These are phyloP conservation scores for Orthosia incerta DNA, from an alignment of 2,888 invertebrate genomes.

Conservation along the genomic window DNA sequence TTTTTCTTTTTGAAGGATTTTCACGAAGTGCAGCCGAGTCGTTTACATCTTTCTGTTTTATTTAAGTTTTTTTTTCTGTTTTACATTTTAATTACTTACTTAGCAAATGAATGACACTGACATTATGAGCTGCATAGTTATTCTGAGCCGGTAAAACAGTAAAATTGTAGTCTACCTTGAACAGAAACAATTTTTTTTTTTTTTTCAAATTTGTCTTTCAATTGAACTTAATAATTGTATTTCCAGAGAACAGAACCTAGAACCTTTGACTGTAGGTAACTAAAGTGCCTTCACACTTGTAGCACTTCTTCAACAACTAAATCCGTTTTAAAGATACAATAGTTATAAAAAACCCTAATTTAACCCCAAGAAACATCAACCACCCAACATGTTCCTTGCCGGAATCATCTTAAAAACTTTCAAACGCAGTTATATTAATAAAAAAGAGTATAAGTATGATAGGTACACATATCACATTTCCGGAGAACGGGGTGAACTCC, in stretches of 20 bases:
- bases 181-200: too few species aligned
- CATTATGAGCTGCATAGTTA: background rate
- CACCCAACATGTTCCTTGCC: background rate
- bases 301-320: background rate
- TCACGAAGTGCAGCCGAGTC: too few species aligned
- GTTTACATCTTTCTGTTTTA: too few species aligned
- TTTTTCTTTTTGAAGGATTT: background rate
- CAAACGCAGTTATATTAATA: slow-evolving; percentile 55
- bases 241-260: background rate
- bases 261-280: background rate
- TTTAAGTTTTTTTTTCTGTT: too few species aligned
- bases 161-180: too few species aligned
- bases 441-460: slow-evolving; percentile 51
- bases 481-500: slow-evolving; percentile 43
- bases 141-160: too few species aligned
- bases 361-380: background rate
- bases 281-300: too few species aligned
- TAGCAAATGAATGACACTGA: too few species aligned
- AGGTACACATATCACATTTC: slow-evolving; percentile 38
- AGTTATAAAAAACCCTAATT: background rate
- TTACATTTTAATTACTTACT: too few species aligned
- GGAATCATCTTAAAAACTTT: slow-evolving; percentile 29
- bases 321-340: background rate
- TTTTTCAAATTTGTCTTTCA: too few species aligned
- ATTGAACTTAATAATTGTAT: too few species aligned